Evolutionary conservation across 2,797 vertebrate genomes (phyloP).

Genomic region (Xenentodon cancila): DNA sequence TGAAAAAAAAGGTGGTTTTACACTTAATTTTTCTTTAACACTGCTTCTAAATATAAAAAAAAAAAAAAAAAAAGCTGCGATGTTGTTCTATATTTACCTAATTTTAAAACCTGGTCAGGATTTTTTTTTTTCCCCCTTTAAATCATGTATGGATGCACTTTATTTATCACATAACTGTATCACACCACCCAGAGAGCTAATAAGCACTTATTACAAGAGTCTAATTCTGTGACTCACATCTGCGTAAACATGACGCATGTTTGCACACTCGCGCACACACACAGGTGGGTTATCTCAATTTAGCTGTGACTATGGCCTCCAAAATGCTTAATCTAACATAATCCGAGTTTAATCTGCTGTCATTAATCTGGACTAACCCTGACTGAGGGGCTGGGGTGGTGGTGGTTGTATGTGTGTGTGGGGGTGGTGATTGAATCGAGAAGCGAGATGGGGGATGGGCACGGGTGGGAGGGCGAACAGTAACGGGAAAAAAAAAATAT

Average conservation of each 20-base stretch:
- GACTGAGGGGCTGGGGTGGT: conserved; percentile 2
- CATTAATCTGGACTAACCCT: conserved; percentile 51
- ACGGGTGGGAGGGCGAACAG: not conserved
- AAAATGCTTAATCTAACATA: conserved; percentile 47
- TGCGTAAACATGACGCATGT: conserved; percentile 15
- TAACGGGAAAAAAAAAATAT: conserved; percentile 14
- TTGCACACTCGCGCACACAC: conserved; percentile 7
- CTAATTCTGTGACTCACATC: conserved; percentile 22
- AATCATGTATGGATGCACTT: no score
- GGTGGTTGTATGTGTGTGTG: not conserved
- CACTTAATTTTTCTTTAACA: no score
- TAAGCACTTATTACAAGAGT: conserved; percentile 7
- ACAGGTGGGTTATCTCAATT: conserved; percentile 45
- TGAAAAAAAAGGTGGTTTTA: no score
- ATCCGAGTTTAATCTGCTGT: conserved; percentile 56
- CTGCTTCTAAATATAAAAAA: no score
- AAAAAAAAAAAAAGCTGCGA: no score
- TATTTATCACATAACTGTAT: not conserved
- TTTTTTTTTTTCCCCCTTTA: no score
- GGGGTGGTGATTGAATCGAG: conserved; percentile 19
- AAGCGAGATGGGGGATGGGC: not conserved
- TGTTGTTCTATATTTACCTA: no score
- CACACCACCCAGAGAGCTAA: conserved; percentile 2
- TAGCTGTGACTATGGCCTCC: conserved; percentile 29
- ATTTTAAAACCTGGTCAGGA: no score